Conservation (phyloP, 2,888 invertebrate genomes). For the Lepidocyrtoides sp. region DNA sequence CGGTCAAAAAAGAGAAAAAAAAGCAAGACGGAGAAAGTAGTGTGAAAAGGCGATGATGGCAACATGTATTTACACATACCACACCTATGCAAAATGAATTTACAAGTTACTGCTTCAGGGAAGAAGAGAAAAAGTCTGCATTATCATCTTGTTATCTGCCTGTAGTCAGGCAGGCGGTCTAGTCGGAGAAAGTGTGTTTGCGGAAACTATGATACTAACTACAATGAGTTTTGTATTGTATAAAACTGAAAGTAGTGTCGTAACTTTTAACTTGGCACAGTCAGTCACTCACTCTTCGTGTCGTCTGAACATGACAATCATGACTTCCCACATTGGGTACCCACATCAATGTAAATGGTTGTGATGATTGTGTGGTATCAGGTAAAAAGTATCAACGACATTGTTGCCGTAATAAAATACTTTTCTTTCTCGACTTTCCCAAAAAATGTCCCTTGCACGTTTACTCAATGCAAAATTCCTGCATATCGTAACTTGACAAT, state of each 20-base stretch:
- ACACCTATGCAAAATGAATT: constrained; percentile 28
- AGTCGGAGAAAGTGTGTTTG: background rate
- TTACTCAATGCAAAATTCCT: too few relatives aligned
- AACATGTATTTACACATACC: too few relatives aligned
- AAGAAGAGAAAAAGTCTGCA: background rate
- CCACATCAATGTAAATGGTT: background rate
- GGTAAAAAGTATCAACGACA: background rate
- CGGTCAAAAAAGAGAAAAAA: background rate
- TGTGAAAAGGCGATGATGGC: background rate
- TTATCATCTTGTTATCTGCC: background rate
- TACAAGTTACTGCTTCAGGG: too few relatives aligned
- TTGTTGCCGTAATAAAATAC: background rate
- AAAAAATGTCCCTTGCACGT: too few relatives aligned
- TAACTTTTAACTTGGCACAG: constrained; percentile 7
- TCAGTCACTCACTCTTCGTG: background rate
- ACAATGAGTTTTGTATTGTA: background rate
- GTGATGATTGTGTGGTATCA: background rate
- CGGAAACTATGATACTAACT: background rate
- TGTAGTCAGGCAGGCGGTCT: background rate
- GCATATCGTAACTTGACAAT: too few relatives aligned
- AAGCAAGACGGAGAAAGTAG: too few relatives aligned
- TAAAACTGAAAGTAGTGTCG: background rate
- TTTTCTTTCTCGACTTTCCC: constrained; percentile 23
- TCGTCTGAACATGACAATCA: background rate
- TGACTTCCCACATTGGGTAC: background rate